A percentile compares a stretch with the other conserved stretches of the same genome.
Evolutionary conservation across 2,888 invertebrate genomes (phyloP).

Genomic region (Scaptodrosophila latifasciaeformis): DNA sequence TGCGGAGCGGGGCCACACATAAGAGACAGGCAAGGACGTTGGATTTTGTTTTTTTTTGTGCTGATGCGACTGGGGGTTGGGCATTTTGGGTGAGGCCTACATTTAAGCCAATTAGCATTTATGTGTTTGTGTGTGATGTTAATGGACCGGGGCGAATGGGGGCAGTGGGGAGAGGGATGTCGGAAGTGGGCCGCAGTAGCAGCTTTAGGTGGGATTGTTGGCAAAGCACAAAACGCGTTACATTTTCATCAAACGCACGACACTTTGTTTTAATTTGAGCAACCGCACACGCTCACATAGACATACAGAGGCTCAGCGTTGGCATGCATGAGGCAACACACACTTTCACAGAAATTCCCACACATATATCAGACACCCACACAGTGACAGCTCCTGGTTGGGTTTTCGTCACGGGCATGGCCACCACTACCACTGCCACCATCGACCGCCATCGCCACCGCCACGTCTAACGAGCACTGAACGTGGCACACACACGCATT

Average conservation of each 20-base stretch:
- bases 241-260: constrained; percentile 69
- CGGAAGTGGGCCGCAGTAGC: constrained; percentile 6
- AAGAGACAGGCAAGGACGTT: neutral
- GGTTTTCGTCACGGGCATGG: constrained; percentile 57
- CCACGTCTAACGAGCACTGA: too few relatives aligned
- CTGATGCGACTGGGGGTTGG: too few relatives aligned
- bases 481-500: constrained; percentile 31
- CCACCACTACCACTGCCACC: too few relatives aligned
- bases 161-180: constrained; percentile 12
- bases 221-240: constrained; percentile 55
- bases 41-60: too few relatives aligned
- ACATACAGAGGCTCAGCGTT: constrained; percentile 13
- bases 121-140: too few relatives aligned
- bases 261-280: constrained; percentile 68
- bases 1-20: neutral
- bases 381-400: constrained; percentile 56
- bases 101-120: constrained; percentile 70
- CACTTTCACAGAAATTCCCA: constrained; percentile 6
- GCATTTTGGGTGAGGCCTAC: constrained; percentile 47
- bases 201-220: too few relatives aligned
- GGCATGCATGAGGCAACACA: constrained; percentile 30
- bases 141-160: constrained; percentile 8
- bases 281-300: constrained; percentile 51
- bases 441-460: too few relatives aligned
- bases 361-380: constrained; percentile 6